Percentiles rank a stretch among this genome's conserved stretches.
Evolutionary conservation across 2,888 invertebrate genomes (phyloP).

Genomic region (Chromoteleia sp.): DNA sequence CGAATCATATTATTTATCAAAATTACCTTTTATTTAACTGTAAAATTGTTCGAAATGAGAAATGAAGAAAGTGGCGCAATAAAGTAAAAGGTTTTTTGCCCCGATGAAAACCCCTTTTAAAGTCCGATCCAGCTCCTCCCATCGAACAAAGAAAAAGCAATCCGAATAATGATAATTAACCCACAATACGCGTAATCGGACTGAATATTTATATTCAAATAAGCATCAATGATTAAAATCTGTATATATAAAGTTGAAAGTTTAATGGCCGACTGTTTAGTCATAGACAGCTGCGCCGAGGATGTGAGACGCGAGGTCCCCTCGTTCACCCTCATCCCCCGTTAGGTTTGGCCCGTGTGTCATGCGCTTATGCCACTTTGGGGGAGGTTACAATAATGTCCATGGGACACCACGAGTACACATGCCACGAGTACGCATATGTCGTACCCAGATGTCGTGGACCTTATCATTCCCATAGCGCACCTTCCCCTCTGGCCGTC

Average conservation of each 20-base stretch:
- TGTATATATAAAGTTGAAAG: constrained; percentile 28
- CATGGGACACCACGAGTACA: constrained; percentile 73
- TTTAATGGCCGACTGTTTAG: constrained; percentile 36
- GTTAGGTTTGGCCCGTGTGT: constrained; percentile 68
- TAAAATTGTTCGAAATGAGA: not conserved
- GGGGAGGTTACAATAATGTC: constrained; percentile 75
- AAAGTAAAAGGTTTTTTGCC: not conserved
- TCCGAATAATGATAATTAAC: constrained; percentile 46
- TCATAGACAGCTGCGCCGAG: constrained; percentile 65
- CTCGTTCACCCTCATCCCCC: constrained; percentile 73
- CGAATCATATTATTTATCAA: constrained; percentile 51
- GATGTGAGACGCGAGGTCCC: constrained; percentile 55
- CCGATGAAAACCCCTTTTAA: constrained; percentile 9
- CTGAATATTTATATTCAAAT: constrained; percentile 46
- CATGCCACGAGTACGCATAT: constrained; percentile 78
- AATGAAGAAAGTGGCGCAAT: too few species aligned
- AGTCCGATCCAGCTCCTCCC: constrained; percentile 8
- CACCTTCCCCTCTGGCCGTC: constrained; percentile 40
- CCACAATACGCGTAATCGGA: constrained; percentile 38
- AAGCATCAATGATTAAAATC: constrained; percentile 52
- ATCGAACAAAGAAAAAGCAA: constrained; percentile 15
- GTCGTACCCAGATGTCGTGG: constrained; percentile 78
- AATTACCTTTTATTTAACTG: too few species aligned
- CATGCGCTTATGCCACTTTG: constrained; percentile 72
- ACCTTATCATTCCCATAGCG: constrained; percentile 75